A percentile compares a stretch with the other conserved stretches of the same genome.
Conservation (phyloP, 2,888 invertebrate species). For the Cerastoderma edule region DNA sequence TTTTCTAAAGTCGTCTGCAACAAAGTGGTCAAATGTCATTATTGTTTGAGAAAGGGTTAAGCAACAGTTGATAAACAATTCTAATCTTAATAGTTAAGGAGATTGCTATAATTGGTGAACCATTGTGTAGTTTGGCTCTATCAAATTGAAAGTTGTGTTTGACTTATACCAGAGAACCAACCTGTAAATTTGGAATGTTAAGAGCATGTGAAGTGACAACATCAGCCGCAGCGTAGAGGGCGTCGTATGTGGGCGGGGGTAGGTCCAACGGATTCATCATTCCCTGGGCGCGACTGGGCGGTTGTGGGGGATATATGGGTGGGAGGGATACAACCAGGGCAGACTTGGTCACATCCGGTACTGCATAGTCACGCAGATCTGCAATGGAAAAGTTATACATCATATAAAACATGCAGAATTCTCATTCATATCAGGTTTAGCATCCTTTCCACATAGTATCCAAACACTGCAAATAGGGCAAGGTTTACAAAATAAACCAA, state of each 20-base stretch:
- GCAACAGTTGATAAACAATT: not conserved
- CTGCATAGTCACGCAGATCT: conserved; percentile 82
- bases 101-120: no score
- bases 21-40: not conserved
- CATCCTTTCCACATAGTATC: no score
- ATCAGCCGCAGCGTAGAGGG: conserved; percentile 78
- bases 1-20: not conserved
- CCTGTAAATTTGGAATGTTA: conserved; percentile 76
- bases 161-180: not conserved
- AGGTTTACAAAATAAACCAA: no score
- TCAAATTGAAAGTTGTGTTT: not conserved
- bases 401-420: no score
- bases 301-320: conserved; percentile 70
- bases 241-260: conserved; percentile 79
- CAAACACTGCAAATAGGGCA: no score
- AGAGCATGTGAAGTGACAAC: conserved; percentile 76
- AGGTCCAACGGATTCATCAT: conserved; percentile 67
- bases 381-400: no score
- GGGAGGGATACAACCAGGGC: conserved; percentile 77
- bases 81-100: no score
- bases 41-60: conserved; percentile 1
- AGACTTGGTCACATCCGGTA: conserved; percentile 82
- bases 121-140: no score
- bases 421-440: no score
- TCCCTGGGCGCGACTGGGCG: conserved; percentile 59